These are phyloP conservation scores for Drosophila sp. DNA, from an alignment of 1,140 invertebrate species.

Conservation along the genomic window DNA sequence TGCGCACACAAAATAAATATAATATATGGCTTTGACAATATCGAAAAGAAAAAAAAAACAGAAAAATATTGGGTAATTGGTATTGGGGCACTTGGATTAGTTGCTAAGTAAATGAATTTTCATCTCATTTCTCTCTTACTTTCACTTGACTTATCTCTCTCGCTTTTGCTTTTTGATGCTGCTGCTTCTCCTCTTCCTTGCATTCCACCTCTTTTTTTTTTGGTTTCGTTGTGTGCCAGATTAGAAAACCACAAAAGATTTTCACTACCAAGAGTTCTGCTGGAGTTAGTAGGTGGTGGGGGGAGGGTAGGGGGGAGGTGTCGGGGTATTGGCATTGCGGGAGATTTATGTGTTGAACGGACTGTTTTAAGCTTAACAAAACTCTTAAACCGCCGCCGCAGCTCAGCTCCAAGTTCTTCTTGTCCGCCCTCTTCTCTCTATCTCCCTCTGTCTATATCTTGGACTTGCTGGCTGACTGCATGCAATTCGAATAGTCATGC, in stretches of 20 bases:
- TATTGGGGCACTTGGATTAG: no score
- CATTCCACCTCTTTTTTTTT: conserved; percentile 21
- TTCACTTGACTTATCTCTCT: conserved; percentile 7
- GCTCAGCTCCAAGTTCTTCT: background rate
- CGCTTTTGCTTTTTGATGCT: conserved; percentile 10
- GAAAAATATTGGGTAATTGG: conserved; percentile 25
- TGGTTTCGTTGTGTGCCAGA: conserved; percentile 7
- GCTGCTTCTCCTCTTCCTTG: conserved; percentile 14
- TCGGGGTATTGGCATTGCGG: conserved; percentile 42
- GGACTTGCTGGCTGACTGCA: conserved; percentile 38
- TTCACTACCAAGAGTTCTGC: conserved; percentile 5
- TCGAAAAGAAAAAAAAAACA: background rate
- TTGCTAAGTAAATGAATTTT: background rate
- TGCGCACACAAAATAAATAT: conserved; percentile 9
- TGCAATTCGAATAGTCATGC: conserved; percentile 81
- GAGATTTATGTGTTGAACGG: conserved; percentile 59
- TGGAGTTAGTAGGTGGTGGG: no score
- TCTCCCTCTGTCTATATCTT: conserved; percentile 32
- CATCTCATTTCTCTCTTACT: background rate
- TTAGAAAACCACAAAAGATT: conserved; percentile 20
- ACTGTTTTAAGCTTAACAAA: conserved; percentile 38
- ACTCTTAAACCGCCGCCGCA: conserved; percentile 23
- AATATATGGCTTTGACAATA: conserved; percentile 40
- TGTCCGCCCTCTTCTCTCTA: background rate
- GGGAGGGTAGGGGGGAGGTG: background rate